These are phyloP conservation scores for Elmis aenea DNA, from an alignment of 2,888 invertebrate genomes.

Conservation along the genomic window DNA sequence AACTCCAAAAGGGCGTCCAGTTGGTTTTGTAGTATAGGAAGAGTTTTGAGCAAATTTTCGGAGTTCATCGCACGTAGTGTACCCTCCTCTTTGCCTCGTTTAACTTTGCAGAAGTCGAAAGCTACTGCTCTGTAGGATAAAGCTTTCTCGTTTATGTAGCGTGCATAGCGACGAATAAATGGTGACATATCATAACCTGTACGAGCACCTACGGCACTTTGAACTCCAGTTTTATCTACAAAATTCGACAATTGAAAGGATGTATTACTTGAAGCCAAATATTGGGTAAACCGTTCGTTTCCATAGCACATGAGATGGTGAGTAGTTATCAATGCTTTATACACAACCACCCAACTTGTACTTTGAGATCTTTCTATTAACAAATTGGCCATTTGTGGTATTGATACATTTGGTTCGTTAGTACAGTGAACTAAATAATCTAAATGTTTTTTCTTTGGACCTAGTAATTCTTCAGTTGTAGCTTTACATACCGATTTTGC, in stretches of 20 bases:
- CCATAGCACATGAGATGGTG: constrained; percentile 99
- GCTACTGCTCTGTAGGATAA: constrained; percentile 97
- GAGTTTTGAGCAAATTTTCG: constrained; percentile 94
- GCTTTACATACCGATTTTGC: constrained; percentile 99
- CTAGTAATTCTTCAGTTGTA: constrained; percentile 99
- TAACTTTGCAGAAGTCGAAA: constrained; percentile 99
- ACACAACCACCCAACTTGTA: constrained; percentile 98
- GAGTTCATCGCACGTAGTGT: constrained; percentile 96
- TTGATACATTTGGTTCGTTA: constrained; percentile 99
- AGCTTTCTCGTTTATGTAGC: constrained; percentile 99
- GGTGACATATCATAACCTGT: constrained; percentile 97
- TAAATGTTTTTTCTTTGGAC: constrained; percentile 99
- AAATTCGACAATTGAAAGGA: constrained; percentile 98
- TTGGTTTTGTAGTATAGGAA: constrained; percentile 95
- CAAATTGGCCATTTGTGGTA: constrained; percentile 98
- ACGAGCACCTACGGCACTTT: constrained; percentile 74
- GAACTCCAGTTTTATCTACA: constrained; percentile 95
- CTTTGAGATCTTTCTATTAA: constrained; percentile 97
- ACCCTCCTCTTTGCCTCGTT: constrained; percentile 98
- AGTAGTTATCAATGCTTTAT: constrained; percentile 96
- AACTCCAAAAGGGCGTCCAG: constrained; percentile 96
- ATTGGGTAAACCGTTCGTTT: constrained; percentile 99
- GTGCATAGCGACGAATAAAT: constrained; percentile 97
- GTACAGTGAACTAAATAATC: constrained; percentile 99
- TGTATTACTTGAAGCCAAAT: constrained; percentile 98